Conservation (phyloP, 2,888 invertebrate genomes). For the Tuta absoluta region DNA sequence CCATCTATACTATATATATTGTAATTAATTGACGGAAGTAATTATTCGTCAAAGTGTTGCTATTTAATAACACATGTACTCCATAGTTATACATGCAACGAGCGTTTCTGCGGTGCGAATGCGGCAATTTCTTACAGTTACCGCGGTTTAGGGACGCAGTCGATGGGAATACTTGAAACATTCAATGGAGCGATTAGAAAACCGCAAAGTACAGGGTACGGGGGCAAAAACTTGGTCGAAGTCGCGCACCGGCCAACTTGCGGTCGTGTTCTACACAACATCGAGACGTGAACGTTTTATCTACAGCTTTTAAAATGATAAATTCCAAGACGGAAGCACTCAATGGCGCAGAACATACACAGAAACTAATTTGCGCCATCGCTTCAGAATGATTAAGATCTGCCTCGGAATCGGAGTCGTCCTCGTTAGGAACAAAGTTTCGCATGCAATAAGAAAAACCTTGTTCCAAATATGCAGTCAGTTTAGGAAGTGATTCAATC, state of each 20-base stretch:
- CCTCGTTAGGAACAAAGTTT: constrained; percentile 8
- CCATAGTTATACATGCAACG: constrained; percentile 31
- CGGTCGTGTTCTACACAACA: constrained; percentile 11
- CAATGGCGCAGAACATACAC: constrained; percentile 15
- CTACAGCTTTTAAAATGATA: constrained; percentile 23
- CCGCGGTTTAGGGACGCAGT: constrained; percentile 59
- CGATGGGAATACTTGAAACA: constrained; percentile 47
- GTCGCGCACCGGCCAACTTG: constrained; percentile 27
- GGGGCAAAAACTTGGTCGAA: constrained; percentile 56
- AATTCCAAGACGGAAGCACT: constrained; percentile 11
- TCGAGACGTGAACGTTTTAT: constrained; percentile 21
- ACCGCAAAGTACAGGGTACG: constrained; percentile 54
- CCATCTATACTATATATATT: too few species aligned
- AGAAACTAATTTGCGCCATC: constrained; percentile 2
- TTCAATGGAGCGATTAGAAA: constrained; percentile 54
- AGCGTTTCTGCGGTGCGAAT: constrained; percentile 45
- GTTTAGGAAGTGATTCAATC: constrained; percentile 45
- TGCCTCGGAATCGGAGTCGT: not conserved
- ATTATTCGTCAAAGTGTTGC: constrained; percentile 47
- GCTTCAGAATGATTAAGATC: constrained; percentile 14
- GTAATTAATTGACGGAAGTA: constrained; percentile 31
- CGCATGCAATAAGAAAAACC: constrained; percentile 22
- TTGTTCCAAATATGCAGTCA: constrained; percentile 44
- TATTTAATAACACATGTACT: constrained; percentile 52
- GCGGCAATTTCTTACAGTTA: constrained; percentile 62